Evolutionary conservation across 2,113 vertebrate genomes (phyloP), one percentile per base, ranked within the genome.

Genomic region (Cyrtonyx montezumae): DNA sequence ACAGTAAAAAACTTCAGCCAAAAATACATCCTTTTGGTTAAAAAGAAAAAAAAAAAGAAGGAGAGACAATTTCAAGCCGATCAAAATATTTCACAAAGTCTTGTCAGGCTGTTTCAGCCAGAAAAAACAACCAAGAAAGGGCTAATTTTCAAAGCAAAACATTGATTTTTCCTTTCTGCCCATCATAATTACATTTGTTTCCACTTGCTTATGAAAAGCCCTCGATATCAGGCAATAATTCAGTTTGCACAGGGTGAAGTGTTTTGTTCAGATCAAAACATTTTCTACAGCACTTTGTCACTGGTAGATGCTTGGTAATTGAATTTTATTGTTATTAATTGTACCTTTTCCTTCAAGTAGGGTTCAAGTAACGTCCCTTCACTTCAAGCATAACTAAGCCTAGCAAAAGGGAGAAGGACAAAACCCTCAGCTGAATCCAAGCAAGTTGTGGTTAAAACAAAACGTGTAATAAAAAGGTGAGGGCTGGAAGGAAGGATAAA

Each of bases 121-220:
- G 88, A 56, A 88, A 88, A 93, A 94, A 63, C 63, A 91, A 69
- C 13, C 30, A 11, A 62, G 67, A 95, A 91, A 70, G 59, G 42
- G 13, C 32, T 83, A 70, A 90, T 90, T 94, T 91, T 93, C 68
- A 74, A 92, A 93, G 78, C 6, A 92, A 91, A 96, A 87, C 42
- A 58, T 45, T 79, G 45, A 75, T 91, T 82, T 91, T 85, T 93
- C 71, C 70, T 77, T 34, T 70, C 68, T 85, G 82, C 42, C 85
- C 74, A 36, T 88, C 55, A 67, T 74, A 89, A 85, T 83, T 69
- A 79, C 70, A 28, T 94, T 94, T 69, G 53, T 74, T 95, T 77
- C 68, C 75, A 70, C 45, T 91, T 79, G 59, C 75, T 87, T 90
- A 67, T 87, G 55, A 67, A 79, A 88, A 91, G 46, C 9, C 13